Base-by-base conservation (phyloP, 2,888 invertebrate genomes). In the Leptopilina syphax region DNA sequence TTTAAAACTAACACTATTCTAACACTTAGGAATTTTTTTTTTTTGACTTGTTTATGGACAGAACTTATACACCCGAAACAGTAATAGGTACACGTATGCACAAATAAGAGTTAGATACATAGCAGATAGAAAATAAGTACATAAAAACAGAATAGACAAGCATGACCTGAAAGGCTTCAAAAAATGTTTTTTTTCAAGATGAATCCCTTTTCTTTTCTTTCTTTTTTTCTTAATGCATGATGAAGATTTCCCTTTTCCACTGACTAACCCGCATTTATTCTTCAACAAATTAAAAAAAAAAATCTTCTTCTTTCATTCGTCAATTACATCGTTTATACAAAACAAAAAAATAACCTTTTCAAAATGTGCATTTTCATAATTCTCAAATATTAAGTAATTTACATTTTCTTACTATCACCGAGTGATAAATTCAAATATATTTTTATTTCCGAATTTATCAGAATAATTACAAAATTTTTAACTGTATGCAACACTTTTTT, bases 91-190 rank as follows among this genome's bases (percentile, higher is more conserved):
- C 85, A 89, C 86, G 88, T 87, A 90, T 87, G 89, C 89, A 90
- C 89, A 90, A 88, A 88, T 86, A 89, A 86, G 86, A 89, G 88
- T 90, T 90, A 90, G 87, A 85, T 87, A 89, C 88, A 90, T 87
- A 90, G 87, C 89, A 89, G 83, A 89, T 85, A 88, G 88, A 88
- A 88, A 89, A 86, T 88, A 86, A 87, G 86, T 88, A 89, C 88
- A 89, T 87, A 88, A 87, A 89, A 86, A 89, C 85, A 89, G 87
- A 88, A 86, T 89, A 86, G 86, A 88, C 88, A 90, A 90, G 90
- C 90, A 90, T 82, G 81, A 82, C 27, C 83, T 81, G 78, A 81
- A 81, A 82, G 78, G 76, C 80, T 82, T 76, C 77, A 80, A 81
- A 76, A 76, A 79, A 77, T 79, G 80, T 80, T 63, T 24, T 24